These are phyloP conservation scores for Oxyscelio sp. DNA, from an alignment of 2,888 invertebrate genomes.

Conservation along the genomic window DNA sequence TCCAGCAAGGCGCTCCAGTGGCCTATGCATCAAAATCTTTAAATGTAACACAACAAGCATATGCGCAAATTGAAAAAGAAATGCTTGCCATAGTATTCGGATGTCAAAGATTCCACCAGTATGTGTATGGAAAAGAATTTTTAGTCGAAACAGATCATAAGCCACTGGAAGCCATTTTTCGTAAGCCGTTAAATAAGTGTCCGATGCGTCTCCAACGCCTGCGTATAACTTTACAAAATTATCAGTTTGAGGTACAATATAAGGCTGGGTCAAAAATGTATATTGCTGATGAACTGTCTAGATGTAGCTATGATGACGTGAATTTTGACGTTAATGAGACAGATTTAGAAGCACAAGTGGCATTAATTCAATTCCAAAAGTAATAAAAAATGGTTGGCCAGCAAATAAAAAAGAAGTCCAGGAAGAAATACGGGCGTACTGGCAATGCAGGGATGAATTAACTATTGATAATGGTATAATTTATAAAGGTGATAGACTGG, in stretches of 20 bases:
- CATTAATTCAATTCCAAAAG: slow-evolving; percentile 1
- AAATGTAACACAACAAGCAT: slow-evolving; percentile 55
- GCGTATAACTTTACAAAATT: slow-evolving; percentile 49
- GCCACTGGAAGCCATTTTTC: slow-evolving; percentile 76
- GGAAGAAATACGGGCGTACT: too few relatives aligned
- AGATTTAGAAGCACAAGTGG: slow-evolving; percentile 34
- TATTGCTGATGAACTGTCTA: slow-evolving; percentile 81
- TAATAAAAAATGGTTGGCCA: slow-evolving; percentile 59
- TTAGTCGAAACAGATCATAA: slow-evolving; percentile 63
- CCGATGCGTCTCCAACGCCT: slow-evolving; percentile 47
- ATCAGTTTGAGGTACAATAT: slow-evolving; percentile 57
- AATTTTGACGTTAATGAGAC: slow-evolving; percentile 23
- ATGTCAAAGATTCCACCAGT: slow-evolving; percentile 72
- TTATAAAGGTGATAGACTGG: slow-evolving; percentile 35
- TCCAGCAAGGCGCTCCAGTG: slow-evolving; percentile 77
- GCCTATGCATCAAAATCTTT: slow-evolving; percentile 76
- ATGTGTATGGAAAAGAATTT: slow-evolving; percentile 55
- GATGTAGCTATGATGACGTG: slow-evolving; percentile 62
- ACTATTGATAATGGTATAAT: slow-evolving; percentile 20
- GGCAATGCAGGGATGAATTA: slow-evolving; percentile 11
- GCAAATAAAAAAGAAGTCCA: not conserved
- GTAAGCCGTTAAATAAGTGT: slow-evolving; percentile 72
- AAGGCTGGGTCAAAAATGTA: slow-evolving; percentile 79
- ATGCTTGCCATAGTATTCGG: slow-evolving; percentile 72
- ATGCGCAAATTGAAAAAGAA: slow-evolving; percentile 75